phyloP scores from a whole-genome alignment of 2,797 vertebrate genomes.

The Alosa sapidissima region DNA sequence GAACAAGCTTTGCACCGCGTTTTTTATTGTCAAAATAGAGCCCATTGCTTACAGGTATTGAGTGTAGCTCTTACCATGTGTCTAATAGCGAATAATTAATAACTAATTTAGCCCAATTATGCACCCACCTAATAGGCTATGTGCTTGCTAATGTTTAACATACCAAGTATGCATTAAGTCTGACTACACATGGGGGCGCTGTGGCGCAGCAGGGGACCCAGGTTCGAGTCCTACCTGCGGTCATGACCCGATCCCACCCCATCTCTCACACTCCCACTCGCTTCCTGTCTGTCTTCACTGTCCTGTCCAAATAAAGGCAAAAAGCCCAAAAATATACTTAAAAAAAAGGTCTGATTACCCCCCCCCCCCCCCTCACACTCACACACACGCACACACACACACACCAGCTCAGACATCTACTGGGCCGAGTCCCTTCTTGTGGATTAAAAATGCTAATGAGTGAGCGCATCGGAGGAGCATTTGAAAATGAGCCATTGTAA shows the following conservation, averaged over 20 bases:
- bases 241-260: no score
- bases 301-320: no score
- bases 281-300: no score
- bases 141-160: not conserved
- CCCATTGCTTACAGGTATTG: not conserved
- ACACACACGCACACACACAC: not conserved
- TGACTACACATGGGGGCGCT: not conserved
- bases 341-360: not conserved
- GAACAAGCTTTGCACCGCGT: no score
- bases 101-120: not conserved
- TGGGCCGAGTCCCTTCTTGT: not conserved
- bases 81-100: not conserved
- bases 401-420: not conserved
- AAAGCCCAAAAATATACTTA: no score
- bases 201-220: no score
- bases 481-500: slow-evolving; percentile 6
- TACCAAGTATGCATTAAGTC: not conserved
- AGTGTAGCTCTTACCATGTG: not conserved
- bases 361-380: not conserved
- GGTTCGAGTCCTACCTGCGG: no score
- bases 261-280: no score
- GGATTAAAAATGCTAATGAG: slow-evolving; percentile 9
- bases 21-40: no score
- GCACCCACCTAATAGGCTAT: not conserved
- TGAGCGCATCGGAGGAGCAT: not conserved